phyloP scores from a whole-genome alignment of 2,797 vertebrate genomes.

The Lagothrix lagotricha region DNA sequence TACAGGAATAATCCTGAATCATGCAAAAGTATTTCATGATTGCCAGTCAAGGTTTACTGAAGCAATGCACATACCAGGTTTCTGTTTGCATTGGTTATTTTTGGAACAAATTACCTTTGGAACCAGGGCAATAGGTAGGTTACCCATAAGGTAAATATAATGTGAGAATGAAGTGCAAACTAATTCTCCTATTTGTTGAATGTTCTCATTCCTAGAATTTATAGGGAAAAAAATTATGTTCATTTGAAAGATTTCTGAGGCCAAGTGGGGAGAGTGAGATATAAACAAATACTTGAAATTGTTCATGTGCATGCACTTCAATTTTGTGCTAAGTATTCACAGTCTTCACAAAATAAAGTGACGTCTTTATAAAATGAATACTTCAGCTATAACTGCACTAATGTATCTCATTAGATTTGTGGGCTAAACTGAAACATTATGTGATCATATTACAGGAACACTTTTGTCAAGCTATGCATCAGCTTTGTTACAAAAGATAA shows the following conservation, averaged over 20 bases:
- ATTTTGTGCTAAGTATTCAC: conserved; percentile 58
- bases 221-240: background rate
- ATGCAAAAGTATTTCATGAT: background rate
- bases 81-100: background rate
- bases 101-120: background rate
- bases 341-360: conserved; percentile 67
- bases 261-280: background rate
- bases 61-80: background rate
- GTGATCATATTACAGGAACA: conserved; percentile 71
- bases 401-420: conserved; percentile 70
- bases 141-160: background rate
- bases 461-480: conserved; percentile 59
- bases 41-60: background rate
- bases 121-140: background rate
- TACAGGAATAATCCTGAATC: background rate
- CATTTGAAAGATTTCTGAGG: background rate
- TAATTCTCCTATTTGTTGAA: background rate
- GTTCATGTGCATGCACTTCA: conserved; percentile 53
- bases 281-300: conserved; percentile 46
- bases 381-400: conserved; percentile 43
- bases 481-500: conserved; percentile 59
- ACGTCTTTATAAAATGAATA: conserved; percentile 55
- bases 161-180: background rate
- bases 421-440: conserved; percentile 72
- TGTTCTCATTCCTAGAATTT: background rate